Evolutionary conservation across 2,113 vertebrate species (phyloP).

Genomic region (Paramisgurnus dabryanus): DNA sequence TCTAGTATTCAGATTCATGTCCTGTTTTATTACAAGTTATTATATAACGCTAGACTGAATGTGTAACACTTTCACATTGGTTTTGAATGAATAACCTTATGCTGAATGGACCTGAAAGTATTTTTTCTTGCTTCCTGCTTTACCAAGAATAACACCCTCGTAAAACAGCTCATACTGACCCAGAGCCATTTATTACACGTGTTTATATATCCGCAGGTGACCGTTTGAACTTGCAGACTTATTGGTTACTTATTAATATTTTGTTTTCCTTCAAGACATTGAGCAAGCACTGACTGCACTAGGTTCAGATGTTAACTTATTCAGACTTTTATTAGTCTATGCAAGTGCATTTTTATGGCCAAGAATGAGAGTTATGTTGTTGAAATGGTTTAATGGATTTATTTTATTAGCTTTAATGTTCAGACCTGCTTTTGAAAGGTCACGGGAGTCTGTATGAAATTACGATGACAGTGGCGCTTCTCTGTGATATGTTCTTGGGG

Average conservation of each 20-base stretch:
- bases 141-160: not conserved
- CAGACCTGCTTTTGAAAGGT: constrained; percentile 25
- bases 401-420: constrained; percentile 1
- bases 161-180: not conserved
- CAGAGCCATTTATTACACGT: constrained; percentile 3
- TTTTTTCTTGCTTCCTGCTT: constrained; percentile 1
- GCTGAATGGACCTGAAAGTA: not conserved
- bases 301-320: not conserved
- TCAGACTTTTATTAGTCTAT: not conserved
- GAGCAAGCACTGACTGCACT: constrained; percentile 21
- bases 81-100: not conserved
- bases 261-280: constrained; percentile 23
- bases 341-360: not conserved
- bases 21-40: not conserved
- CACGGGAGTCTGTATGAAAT: not conserved
- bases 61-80: not conserved
- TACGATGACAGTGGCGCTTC: not conserved
- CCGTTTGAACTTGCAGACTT: not conserved
- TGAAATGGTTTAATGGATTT: constrained; percentile 9
- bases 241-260: constrained; percentile 43
- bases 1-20: too few species aligned
- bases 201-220: not conserved
- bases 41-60: not conserved
- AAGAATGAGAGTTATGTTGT: constrained; percentile 1
- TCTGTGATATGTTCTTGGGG: not conserved